Evolutionary conservation across 1,140 invertebrate species (phyloP).

Genomic region (Trigoniulus corallinus): DNA sequence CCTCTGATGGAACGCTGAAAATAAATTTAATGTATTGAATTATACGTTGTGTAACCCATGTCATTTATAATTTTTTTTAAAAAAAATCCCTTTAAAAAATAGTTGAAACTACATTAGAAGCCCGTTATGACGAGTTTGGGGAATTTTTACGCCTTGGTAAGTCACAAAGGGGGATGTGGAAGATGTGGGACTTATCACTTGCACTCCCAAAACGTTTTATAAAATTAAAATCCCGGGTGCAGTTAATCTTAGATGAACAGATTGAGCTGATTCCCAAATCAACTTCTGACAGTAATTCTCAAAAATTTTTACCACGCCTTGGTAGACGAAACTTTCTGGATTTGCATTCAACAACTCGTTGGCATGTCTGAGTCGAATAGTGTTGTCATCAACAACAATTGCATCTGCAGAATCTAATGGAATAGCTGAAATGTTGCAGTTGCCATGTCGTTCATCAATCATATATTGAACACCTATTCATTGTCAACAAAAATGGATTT

Average conservation of each 20-base stretch:
- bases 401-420: slow-evolving; percentile 16
- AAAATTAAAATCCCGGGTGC: not conserved
- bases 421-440: slow-evolving; percentile 17
- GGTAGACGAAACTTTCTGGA: slow-evolving; percentile 16
- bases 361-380: slow-evolving; percentile 17
- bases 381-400: slow-evolving; percentile 12
- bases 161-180: too few species aligned
- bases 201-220: not conserved
- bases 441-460: slow-evolving; percentile 17
- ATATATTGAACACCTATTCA: slow-evolving; percentile 16
- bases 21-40: too few species aligned
- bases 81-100: too few species aligned
- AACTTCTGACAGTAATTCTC: not conserved
- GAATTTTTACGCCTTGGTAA: too few species aligned
- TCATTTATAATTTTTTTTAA: not conserved
- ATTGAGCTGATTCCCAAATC: not conserved
- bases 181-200: not conserved
- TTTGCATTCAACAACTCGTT: slow-evolving; percentile 17
- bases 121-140: too few species aligned
- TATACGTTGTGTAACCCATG: too few species aligned
- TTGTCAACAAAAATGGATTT: not conserved
- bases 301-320: slow-evolving; percentile 13
- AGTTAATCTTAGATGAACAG: not conserved
- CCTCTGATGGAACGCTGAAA: slow-evolving; percentile 15
- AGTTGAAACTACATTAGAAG: too few species aligned